Evolutionary conservation across 2,888 invertebrate species (phyloP), one percentile per base, ranked within the genome.

Genomic region (Epirrita christyi): DNA sequence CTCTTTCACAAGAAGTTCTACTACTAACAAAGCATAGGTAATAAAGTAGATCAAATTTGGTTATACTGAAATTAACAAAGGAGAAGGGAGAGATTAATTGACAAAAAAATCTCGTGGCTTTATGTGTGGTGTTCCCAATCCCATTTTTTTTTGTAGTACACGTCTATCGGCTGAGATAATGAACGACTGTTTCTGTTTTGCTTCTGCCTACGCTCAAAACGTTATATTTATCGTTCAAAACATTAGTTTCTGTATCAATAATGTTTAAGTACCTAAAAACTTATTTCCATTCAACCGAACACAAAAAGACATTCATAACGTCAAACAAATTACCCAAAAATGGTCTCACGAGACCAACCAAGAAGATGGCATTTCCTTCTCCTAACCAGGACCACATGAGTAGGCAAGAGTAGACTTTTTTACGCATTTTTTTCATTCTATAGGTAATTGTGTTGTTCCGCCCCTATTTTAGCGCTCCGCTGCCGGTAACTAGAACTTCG

Each of bases 351-450:
- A 68, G 79, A 75, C 70, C 67, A 59, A 63, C 67, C 61, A 55
- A 48, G 68, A 32, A 64, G 65, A 53, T 58, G 44, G 60, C 64
- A 65, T 76, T 83, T 85, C 81, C 81, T 80, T 76, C 55, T 57
- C 44, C 54, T 85, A 88, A 89, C 77, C 80, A 83, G 76, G 72
- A 83, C 76, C 88, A 88, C 73, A 76, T 87, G 87, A 59, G 43
- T 51, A 13, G 50, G 69, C 60, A 41, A 42, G 43, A 64, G 37
- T 37, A 15, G 55, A 66, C 60, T 67, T 68, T 70, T 71, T 57
- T 58, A 54, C 55, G 40, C 59, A 60, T 54, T 70, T 70, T 62
- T 59, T 57, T 21, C 21, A 11, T 47, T 21, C 27, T n/a, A 40
- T 37, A 7, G 9, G 8, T 55, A 56, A 51, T 42, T 36, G n/a